phyloP scores from a whole-genome alignment of 1,140 invertebrate genomes.

The Saccostrea glomerata region DNA sequence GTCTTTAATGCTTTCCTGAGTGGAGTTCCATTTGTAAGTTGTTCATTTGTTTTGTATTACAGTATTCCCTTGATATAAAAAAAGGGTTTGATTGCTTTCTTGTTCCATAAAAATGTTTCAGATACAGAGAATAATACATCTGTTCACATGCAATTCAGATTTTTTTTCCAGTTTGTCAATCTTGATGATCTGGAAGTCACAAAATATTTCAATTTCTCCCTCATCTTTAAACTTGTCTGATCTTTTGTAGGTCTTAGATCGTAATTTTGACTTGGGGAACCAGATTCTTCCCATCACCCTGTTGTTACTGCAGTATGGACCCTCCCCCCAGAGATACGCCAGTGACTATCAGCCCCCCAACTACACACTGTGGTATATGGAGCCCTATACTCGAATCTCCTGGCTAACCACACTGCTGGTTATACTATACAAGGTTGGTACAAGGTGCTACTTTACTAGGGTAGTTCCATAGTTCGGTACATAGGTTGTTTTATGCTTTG shows the following conservation, averaged over 20 bases:
- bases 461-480: no score
- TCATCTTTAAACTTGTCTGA: not conserved
- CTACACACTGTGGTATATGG: conserved; percentile 93
- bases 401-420: conserved; percentile 97
- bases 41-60: conserved; percentile 78
- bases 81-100: conserved; percentile 79
- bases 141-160: not conserved
- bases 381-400: conserved; percentile 89
- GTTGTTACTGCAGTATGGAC: conserved; percentile 92
- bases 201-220: no score
- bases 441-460: no score
- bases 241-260: conserved; percentile 89
- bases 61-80: no score
- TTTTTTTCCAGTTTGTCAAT: not conserved
- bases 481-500: no score
- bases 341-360: conserved; percentile 82
- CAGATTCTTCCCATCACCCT: conserved; percentile 91
- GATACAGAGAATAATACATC: not conserved
- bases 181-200: no score
- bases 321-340: conserved; percentile 86
- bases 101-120: conserved; percentile 63
- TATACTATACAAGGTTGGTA: conserved; percentile 94
- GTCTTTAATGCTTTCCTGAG: conserved; percentile 97
- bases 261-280: conserved; percentile 94
- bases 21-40: conserved; percentile 86